Conservation (phyloP, 2,113 vertebrate species). For the Blennius ocellaris region DNA sequence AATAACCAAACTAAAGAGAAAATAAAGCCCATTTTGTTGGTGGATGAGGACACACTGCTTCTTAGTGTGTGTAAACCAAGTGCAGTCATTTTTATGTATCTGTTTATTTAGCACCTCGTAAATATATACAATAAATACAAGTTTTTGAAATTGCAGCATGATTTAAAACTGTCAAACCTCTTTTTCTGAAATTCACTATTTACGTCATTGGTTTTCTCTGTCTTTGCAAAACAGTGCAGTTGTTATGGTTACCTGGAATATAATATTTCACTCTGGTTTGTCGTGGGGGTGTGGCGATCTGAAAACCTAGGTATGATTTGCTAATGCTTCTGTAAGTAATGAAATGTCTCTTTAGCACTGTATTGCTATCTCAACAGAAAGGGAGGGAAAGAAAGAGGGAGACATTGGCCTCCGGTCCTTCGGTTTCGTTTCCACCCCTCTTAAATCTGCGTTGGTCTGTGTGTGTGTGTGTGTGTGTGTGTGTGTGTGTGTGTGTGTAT, state of each 20-base stretch:
- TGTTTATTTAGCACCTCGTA: too few relatives aligned
- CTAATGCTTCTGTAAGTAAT: background rate
- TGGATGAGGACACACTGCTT: too few relatives aligned
- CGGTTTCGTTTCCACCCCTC: constrained; percentile 31
- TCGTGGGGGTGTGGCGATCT: too few relatives aligned
- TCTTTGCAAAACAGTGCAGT: background rate
- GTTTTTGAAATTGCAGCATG: too few relatives aligned
- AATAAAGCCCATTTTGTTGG: too few relatives aligned
- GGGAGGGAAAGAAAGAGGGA: background rate
- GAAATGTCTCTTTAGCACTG: constrained; percentile 6
- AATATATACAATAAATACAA: too few relatives aligned
- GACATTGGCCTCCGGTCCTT: constrained; percentile 16
- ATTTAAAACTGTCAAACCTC: too few relatives aligned
- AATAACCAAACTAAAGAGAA: too few relatives aligned
- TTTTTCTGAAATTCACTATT: background rate
- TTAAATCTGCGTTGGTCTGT: constrained; percentile 27
- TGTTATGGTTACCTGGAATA: too few relatives aligned
- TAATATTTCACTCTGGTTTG: too few relatives aligned
- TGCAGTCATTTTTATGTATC: too few relatives aligned
- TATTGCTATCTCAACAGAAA: background rate
- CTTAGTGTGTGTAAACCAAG: background rate
- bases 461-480: constrained; percentile 9
- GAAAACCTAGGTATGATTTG: background rate
- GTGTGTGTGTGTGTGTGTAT: constrained; percentile 9
- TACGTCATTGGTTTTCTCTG: background rate